Conservation (phyloP, 2,888 invertebrate genomes). For the Ophraella communa region DNA sequence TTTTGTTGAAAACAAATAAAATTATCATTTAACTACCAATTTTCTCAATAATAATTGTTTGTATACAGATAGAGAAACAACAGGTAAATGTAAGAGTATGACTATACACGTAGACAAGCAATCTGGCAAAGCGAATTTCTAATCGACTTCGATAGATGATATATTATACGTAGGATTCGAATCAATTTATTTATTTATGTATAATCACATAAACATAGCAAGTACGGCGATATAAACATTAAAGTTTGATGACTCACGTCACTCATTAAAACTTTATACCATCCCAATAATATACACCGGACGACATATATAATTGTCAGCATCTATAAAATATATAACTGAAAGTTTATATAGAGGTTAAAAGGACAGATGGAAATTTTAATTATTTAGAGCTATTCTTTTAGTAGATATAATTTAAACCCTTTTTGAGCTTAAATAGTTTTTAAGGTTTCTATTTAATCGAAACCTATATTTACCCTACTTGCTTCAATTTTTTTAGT, state of each 20-base stretch:
- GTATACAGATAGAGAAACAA: not conserved
- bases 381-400: no score
- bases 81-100: not conserved
- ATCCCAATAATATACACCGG: constrained; percentile 22
- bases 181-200: constrained; percentile 55
- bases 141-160: constrained; percentile 46
- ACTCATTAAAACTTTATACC: constrained; percentile 32
- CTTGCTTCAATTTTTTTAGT: no score
- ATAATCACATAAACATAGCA: constrained; percentile 50
- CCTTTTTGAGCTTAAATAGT: no score
- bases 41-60: not conserved
- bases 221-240: constrained; percentile 29
- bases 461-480: no score
- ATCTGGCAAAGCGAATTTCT: constrained; percentile 35
- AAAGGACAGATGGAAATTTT: no score
- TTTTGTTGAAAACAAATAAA: no score
- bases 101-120: not conserved
- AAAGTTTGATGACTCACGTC: constrained; percentile 32
- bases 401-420: no score
- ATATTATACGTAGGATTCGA: constrained; percentile 46
- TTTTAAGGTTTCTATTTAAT: no score
- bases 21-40: no score
- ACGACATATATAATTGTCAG: not conserved
- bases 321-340: not conserved
- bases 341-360: not conserved